Evolutionary conservation across 2,113 vertebrate genomes (phyloP).

Genomic region (Corapipo altera): DNA sequence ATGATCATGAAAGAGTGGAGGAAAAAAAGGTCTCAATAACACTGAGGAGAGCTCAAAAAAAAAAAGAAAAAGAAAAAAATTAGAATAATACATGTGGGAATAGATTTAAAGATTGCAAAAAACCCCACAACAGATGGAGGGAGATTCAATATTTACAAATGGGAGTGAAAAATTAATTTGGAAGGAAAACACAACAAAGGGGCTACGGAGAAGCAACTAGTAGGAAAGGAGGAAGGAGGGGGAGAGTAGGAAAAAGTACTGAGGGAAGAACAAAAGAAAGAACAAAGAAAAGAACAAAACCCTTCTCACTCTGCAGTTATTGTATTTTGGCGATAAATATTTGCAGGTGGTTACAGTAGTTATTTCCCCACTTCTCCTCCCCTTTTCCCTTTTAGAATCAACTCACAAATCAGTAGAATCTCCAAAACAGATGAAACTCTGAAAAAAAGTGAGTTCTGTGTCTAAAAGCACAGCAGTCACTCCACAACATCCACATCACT

Average conservation of each 20-base stretch:
- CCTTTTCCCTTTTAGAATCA: not conserved
- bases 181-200: not conserved
- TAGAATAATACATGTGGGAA: not conserved
- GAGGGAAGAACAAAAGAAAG: constrained; percentile 38
- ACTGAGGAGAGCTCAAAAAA: not conserved
- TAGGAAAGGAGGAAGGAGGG: not conserved
- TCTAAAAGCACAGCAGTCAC: not conserved
- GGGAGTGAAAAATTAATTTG: constrained; percentile 4
- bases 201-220: not conserved
- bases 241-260: not conserved
- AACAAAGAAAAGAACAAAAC: constrained; percentile 34
- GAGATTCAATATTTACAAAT: not conserved
- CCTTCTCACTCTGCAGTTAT: not conserved
- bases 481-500: not conserved
- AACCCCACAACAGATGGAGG: not conserved
- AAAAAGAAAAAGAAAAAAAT: not conserved
- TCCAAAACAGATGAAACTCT: constrained; percentile 18
- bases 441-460: not conserved
- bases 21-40: not conserved
- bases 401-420: constrained; percentile 12
- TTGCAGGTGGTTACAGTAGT: constrained; percentile 48
- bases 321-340: constrained; percentile 28
- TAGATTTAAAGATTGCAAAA: not conserved
- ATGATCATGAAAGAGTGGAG: not conserved
- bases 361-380: constrained; percentile 9